Base-by-base conservation (phyloP, 1,140 invertebrate genomes). In the Pseudachorutes palmiensis region DNA sequence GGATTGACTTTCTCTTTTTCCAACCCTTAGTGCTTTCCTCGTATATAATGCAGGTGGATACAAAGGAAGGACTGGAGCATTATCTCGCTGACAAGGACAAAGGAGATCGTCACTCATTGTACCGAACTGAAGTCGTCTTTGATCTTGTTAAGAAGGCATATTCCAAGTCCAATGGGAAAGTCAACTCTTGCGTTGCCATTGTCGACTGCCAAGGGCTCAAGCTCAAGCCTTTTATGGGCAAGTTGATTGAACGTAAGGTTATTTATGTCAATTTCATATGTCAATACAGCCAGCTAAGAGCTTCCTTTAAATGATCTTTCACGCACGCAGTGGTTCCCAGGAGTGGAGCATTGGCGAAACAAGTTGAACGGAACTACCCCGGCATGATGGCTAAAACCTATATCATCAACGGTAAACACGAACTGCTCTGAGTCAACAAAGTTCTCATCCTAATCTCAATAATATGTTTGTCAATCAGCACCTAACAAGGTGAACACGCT, bases 331-430 rank as follows among this genome's bases (percentile, higher is more conserved):
- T 60, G 26, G 30, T 60, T 16, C 26, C 26, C 14, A 28, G 26
- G 14, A 22, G 9, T 30, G 30, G 26, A 2, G 12, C 3, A 9
- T 12, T 29, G 22, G 30, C 26, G 14, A 28, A 60, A 30, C 12
- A 30, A 60, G 2, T 29, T 5, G 61, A 63, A 26, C 22, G 28
- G 9, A 63, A 63, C 31, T 63, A 63, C 31, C 61, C 61, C 12
- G 61, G 61, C 2, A 45, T 63, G 14, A 63, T 63, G 33, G 61
- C 41, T 24, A 26, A 24, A 19, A 41, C 41, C n/a, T 63, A 63
- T 24, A 29, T 48, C 14, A 41, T 63, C 14, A 41, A 63, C 26
- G 61, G 61, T 63, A 61, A 30, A 55, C 24, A n/a, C n/a, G n/a
- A n/a, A n/a, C n/a, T n/a, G n/a, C n/a, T n/a, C n/a, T n/a, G n/a